Evolutionary conservation across 2,797 vertebrate species (phyloP).

Genomic region (Mormyrus hasselquistii): DNA sequence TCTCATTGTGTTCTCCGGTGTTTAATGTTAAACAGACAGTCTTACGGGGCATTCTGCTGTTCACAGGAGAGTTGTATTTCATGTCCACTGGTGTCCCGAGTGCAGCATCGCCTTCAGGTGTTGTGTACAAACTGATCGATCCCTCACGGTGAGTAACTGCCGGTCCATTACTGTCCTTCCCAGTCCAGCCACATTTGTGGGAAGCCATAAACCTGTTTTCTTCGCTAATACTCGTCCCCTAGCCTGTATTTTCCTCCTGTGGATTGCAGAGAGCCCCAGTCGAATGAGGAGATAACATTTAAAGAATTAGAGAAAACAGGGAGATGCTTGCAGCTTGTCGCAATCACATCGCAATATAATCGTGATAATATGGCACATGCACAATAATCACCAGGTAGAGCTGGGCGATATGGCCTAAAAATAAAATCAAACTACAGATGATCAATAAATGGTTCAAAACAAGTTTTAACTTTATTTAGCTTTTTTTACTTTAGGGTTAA

Average conservation of each 20-base stretch:
- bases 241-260: background rate
- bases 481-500: too few relatives aligned
- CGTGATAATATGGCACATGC: too few relatives aligned
- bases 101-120: constrained; percentile 71
- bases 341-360: background rate
- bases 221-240: background rate
- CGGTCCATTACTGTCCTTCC: background rate
- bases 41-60: constrained; percentile 13
- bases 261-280: background rate
- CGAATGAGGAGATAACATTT: background rate
- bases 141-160: constrained; percentile 73
- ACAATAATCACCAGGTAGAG: too few relatives aligned
- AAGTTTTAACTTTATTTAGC: too few relatives aligned
- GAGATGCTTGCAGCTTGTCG: background rate
- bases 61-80: constrained; percentile 87
- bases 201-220: constrained; percentile 11
- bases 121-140: constrained; percentile 87
- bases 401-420: too few relatives aligned
- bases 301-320: background rate
- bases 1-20: background rate
- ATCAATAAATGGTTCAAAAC: too few relatives aligned
- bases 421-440: too few relatives aligned
- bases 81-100: constrained; percentile 83
- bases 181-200: constrained; percentile 4
- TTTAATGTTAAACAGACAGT: background rate